Conservation (phyloP, 1,140 invertebrate species). For the Lysiphlebus fabarum region DNA sequence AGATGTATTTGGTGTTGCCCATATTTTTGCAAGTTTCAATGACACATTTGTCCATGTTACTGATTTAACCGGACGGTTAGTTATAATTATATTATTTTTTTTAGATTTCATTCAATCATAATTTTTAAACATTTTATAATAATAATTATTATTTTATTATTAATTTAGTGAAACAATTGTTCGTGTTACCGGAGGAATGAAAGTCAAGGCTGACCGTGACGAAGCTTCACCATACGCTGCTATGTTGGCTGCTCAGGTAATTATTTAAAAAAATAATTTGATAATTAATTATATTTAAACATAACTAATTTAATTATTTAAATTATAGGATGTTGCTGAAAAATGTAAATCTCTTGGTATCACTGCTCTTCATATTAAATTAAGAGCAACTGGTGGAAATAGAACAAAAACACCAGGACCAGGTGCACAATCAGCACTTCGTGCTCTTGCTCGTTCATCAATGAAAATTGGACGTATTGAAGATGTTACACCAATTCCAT, state of each 20-base stretch:
- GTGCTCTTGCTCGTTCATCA: conserved; percentile 94
- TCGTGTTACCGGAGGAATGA: conserved; percentile 99
- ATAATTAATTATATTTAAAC: not conserved
- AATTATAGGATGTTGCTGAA: conserved; percentile 90
- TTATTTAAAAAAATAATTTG: conserved; percentile 15
- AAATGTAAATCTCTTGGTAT: conserved; percentile 96
- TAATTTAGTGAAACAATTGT: conserved; percentile 92
- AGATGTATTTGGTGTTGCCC: conserved; percentile 97
- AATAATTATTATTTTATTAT: not conserved
- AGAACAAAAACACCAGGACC: conserved; percentile 97
- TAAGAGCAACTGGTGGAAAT: conserved; percentile 97
- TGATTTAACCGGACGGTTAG: conserved; percentile 90
- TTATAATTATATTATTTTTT: not conserved
- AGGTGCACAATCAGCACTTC: conserved; percentile 95
- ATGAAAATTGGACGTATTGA: conserved; percentile 99
- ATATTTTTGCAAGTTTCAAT: conserved; percentile 99
- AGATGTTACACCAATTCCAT: conserved; percentile 99
- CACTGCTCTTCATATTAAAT: conserved; percentile 96
- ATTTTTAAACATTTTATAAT: not conserved
- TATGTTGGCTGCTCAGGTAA: conserved; percentile 99
- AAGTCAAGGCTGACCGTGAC: conserved; percentile 99
- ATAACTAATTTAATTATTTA: conserved; percentile 14
- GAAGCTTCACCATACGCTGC: conserved; percentile 99
- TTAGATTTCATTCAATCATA: not conserved
- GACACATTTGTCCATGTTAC: conserved; percentile 99